Base-by-base conservation (phyloP, 2,113 vertebrate species). In the Gavialis gangeticus region DNA sequence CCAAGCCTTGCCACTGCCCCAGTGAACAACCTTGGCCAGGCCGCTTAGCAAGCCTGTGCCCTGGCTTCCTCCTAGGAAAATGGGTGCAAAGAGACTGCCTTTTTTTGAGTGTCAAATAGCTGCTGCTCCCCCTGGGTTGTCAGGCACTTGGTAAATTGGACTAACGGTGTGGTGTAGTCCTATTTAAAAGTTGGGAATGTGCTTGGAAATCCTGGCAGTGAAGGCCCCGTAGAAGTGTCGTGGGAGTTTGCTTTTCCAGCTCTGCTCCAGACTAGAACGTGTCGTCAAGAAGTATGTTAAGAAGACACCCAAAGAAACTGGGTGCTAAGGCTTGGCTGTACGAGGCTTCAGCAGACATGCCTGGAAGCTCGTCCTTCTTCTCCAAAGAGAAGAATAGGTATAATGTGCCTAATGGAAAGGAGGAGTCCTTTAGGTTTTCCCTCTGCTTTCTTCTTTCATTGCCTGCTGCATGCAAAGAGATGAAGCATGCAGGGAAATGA, bases 1-100 rank as follows among this genome's bases (percentile, higher is more conserved):
- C 79, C 62, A 21, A 24, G 2, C n/a, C 81, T 85, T 76, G 15
- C 34, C 34, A 4, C 13, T 24, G 27, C 76, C 25, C 4, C 4
- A 4, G 25, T 37, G 77, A 79, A 21, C 64, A 0, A 79, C 37
- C 79, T 76, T 3, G 2, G 82, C 34, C 34, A 86, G 46, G 60
- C 83, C 56, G 27, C 58, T 6, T 34, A 58, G 69, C 79, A 46
- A 46, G 81, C 75, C 6, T 0, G 0, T 79, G 71, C 88, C 91
- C 96, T 84, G 1, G 57, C 93, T 94, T 95, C 81, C 30, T 55
- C 62, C 15, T 28, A 59, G 71, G 21, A 59, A 88, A 57, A 91
- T 4, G 4, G 67, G 22, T 19, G 16, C 22, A 63, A 64, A 4
- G 0, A 13, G 37, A n/a, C 4, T 60, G 34, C 4, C 19, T 82